These are phyloP conservation scores for Apodemus agrarius DNA, from an alignment of 2,797 vertebrate genomes.

Conservation along the genomic window DNA sequence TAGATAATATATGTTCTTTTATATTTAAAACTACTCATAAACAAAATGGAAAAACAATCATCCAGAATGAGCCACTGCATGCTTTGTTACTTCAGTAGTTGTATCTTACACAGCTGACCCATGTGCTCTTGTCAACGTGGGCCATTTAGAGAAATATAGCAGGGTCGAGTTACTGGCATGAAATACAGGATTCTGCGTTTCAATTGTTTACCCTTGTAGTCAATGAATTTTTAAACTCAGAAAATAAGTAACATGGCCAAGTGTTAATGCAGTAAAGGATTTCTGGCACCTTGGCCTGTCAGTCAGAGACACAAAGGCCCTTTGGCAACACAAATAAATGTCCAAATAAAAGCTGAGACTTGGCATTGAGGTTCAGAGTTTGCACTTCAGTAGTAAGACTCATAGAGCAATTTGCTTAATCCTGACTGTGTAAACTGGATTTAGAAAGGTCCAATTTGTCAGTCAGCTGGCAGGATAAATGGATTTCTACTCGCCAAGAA, in stretches of 20 bases:
- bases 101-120: neutral
- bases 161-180: neutral
- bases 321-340: slow-evolving; percentile 37
- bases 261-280: slow-evolving; percentile 41
- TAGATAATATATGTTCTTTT: neutral
- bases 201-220: neutral
- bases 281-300: slow-evolving; percentile 53
- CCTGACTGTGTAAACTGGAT: slow-evolving; percentile 68
- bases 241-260: slow-evolving; percentile 24
- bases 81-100: neutral
- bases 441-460: slow-evolving; percentile 76
- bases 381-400: slow-evolving; percentile 62
- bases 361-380: slow-evolving; percentile 60
- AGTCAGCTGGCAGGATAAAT: slow-evolving; percentile 69
- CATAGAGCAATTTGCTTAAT: slow-evolving; percentile 72
- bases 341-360: slow-evolving; percentile 37
- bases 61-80: neutral
- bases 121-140: neutral
- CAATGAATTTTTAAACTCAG: neutral
- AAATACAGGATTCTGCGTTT: neutral
- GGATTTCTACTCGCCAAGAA: slow-evolving; percentile 37
- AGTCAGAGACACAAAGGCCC: slow-evolving; percentile 41
- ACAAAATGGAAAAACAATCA: neutral
- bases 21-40: neutral
- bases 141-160: neutral